These are phyloP conservation scores for Agrochola lota DNA, from an alignment of 2,888 invertebrate genomes.

Conservation along the genomic window DNA sequence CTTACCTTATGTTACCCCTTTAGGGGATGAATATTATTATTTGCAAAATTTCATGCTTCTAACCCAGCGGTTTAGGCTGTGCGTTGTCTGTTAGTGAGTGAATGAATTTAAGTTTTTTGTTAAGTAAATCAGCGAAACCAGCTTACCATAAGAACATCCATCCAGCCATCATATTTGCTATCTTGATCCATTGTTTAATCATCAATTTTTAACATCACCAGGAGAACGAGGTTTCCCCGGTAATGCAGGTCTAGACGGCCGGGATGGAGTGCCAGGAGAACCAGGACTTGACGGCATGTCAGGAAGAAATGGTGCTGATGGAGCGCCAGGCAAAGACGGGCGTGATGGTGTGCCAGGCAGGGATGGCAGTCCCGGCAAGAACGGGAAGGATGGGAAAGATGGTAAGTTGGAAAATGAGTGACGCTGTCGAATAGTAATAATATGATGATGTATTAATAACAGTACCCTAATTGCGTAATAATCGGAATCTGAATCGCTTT, in stretches of 20 bases:
- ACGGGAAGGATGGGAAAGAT: slow-evolving; percentile 88
- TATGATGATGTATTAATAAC: no score
- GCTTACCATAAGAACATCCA: neutral
- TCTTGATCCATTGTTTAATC: neutral
- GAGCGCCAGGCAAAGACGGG: slow-evolving; percentile 94
- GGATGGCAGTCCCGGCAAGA: slow-evolving; percentile 93
- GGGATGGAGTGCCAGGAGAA: slow-evolving; percentile 97
- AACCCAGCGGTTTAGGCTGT: no score
- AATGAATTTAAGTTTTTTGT: no score
- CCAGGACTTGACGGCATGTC: slow-evolving; percentile 97
- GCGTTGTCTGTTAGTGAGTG: no score
- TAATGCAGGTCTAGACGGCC: slow-evolving; percentile 94
- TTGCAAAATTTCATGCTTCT: no score
- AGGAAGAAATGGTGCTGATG: slow-evolving; percentile 96
- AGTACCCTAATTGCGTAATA: no score
- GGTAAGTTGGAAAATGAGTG: slow-evolving; percentile 68
- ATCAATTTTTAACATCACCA: slow-evolving; percentile 41
- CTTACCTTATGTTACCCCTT: no score
- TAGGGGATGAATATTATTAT: no score
- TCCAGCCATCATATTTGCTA: neutral
- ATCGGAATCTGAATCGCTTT: no score
- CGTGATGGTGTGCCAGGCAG: slow-evolving; percentile 92
- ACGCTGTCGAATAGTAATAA: neutral
- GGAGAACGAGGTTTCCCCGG: slow-evolving; percentile 94
- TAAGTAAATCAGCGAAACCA: neutral